These are phyloP conservation scores for Columba guinea DNA, from an alignment of 2,797 vertebrate species.

Conservation along the genomic window DNA sequence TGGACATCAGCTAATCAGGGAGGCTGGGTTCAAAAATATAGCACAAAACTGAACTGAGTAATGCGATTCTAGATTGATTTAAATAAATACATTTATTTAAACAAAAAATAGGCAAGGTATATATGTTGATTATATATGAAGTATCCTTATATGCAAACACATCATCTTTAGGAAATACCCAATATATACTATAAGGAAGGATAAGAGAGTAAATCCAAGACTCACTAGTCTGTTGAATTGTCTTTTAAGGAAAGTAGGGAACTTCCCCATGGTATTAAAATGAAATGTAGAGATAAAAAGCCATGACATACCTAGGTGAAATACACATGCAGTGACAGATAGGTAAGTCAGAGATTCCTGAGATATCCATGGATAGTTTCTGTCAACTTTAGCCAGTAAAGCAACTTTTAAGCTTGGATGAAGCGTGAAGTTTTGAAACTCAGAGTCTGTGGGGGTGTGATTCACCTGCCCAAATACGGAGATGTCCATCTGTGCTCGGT, in stretches of 20 bases:
- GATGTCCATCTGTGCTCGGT: conserved; percentile 57
- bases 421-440: conserved; percentile 46
- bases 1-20: background rate
- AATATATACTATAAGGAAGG: background rate
- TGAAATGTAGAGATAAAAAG: background rate
- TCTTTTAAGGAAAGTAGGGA: background rate
- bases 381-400: background rate
- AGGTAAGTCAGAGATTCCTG: background rate
- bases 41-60: background rate
- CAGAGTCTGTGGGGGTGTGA: conserved; percentile 24
- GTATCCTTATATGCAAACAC: background rate
- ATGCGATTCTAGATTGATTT: background rate
- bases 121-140: background rate
- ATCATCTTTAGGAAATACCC: background rate
- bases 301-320: background rate
- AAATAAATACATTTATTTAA: background rate
- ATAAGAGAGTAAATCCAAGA: background rate
- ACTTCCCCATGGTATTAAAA: background rate
- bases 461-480: conserved; percentile 60
- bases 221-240: background rate
- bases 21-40: background rate
- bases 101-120: background rate
- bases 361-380: background rate
- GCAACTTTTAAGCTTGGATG: conserved; percentile 19
- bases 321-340: background rate